phyloP scores from a whole-genome alignment of 2,888 invertebrate species.

The Mimas tiliae region DNA sequence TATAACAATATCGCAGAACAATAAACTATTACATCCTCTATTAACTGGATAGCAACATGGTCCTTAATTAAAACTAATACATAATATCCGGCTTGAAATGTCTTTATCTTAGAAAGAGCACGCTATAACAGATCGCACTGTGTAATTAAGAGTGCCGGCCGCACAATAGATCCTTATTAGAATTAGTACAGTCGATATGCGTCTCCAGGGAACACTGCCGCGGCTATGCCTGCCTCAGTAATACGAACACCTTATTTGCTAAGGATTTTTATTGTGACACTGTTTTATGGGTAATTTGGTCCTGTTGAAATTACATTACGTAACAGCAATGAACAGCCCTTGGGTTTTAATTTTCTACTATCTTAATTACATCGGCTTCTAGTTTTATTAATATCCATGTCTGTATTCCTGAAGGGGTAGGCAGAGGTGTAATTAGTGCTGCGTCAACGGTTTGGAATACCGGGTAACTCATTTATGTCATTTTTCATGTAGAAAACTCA shows the following conservation, averaged over 20 bases:
- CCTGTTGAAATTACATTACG: not conserved
- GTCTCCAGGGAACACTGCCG: constrained; percentile 60
- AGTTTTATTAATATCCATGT: no score
- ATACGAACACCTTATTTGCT: constrained; percentile 15
- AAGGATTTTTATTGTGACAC: constrained; percentile 1
- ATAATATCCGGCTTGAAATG: constrained; percentile 6
- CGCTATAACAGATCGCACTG: constrained; percentile 5
- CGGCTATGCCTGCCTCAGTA: constrained; percentile 7
- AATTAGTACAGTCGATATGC: constrained; percentile 64
- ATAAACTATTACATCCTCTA: not conserved
- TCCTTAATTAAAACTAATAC: not conserved
- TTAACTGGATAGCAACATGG: not conserved
- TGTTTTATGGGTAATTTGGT: not conserved
- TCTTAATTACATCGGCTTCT: no score
- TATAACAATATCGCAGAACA: not conserved
- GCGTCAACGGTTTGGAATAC: no score
- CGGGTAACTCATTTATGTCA: no score
- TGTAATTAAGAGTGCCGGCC: constrained; percentile 55
- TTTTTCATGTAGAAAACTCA: no score
- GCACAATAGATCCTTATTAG: constrained; percentile 73
- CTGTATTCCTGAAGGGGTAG: no score
- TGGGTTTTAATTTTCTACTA: no score
- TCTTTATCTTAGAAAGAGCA: constrained; percentile 1
- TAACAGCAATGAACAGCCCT: not conserved
- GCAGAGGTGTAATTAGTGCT: no score